These are phyloP conservation scores for Orius insidiosus DNA, from an alignment of 1,140 invertebrate genomes.

Conservation along the genomic window DNA sequence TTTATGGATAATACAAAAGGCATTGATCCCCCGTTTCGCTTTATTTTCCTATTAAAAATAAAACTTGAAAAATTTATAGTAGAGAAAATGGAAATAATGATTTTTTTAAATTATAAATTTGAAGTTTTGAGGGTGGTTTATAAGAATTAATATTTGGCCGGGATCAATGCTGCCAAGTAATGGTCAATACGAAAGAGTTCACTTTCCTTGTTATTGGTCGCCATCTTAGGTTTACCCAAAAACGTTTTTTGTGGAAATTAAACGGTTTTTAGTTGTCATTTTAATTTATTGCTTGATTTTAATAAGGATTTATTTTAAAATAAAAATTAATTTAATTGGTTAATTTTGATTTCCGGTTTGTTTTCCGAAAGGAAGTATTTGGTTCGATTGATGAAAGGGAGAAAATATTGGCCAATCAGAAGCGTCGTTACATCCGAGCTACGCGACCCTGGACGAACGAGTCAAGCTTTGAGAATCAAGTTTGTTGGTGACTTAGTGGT, in stretches of 20 bases:
- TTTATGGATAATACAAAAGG: no score
- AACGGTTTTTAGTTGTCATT: no score
- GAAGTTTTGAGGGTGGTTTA: no score
- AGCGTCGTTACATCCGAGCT: constrained; percentile 14
- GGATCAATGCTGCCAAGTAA: constrained; percentile 7
- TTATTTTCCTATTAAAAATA: no score
- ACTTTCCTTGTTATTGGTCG: constrained; percentile 13
- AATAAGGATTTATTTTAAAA: background rate
- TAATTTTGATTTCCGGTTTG: background rate
- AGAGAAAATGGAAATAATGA: no score
- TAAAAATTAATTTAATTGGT: background rate
- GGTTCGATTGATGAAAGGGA: constrained; percentile 15
- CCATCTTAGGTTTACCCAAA: constrained; percentile 10
- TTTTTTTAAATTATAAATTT: no score
- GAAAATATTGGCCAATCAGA: constrained; percentile 15
- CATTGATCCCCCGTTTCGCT: no score
- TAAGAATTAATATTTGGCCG: no score
- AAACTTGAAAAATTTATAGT: no score
- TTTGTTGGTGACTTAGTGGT: constrained; percentile 26
- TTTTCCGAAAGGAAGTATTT: constrained; percentile 1
- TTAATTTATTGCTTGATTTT: background rate
- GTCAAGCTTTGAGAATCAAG: constrained; percentile 1
- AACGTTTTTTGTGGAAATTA: constrained; percentile 6
- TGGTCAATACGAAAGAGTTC: background rate
- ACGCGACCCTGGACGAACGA: background rate